These are phyloP conservation scores for Halichoerus grypus DNA, from an alignment of 2,113 vertebrate species.

Conservation along the genomic window DNA sequence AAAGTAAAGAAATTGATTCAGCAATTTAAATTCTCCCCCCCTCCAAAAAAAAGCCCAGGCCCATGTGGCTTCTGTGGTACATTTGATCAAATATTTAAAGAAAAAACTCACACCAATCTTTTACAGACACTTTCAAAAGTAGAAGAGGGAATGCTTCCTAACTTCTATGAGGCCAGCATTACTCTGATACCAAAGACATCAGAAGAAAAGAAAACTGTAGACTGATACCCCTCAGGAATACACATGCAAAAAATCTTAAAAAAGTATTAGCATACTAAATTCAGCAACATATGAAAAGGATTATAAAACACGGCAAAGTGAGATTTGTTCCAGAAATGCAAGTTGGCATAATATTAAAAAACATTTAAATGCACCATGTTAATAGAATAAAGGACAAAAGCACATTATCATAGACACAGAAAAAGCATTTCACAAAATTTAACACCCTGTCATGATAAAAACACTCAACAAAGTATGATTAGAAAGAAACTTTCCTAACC, in stretches of 20 bases:
- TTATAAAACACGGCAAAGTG: neutral
- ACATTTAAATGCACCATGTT: neutral
- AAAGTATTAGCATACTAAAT: neutral
- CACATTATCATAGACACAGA: neutral
- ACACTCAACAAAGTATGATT: neutral
- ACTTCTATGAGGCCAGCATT: neutral
- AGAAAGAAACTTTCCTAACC: neutral
- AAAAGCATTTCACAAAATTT: neutral
- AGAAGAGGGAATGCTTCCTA: neutral
- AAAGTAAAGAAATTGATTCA: neutral
- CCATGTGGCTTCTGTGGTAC: neutral
- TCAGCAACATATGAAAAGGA: neutral
- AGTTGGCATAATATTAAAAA: neutral
- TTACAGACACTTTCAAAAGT: neutral
- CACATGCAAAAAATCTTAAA: neutral
- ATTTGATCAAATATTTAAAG: constrained; percentile 5
- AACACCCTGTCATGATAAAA: neutral
- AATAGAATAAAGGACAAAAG: neutral
- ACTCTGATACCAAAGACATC: neutral
- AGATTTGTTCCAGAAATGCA: neutral
- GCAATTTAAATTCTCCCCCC: neutral
- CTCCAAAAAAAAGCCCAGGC: neutral
- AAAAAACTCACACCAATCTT: neutral
- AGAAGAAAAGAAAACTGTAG: neutral
- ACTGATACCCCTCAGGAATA: neutral